Conservation (phyloP, 2,888 invertebrate species). For the Odontomyia ornata region DNA sequence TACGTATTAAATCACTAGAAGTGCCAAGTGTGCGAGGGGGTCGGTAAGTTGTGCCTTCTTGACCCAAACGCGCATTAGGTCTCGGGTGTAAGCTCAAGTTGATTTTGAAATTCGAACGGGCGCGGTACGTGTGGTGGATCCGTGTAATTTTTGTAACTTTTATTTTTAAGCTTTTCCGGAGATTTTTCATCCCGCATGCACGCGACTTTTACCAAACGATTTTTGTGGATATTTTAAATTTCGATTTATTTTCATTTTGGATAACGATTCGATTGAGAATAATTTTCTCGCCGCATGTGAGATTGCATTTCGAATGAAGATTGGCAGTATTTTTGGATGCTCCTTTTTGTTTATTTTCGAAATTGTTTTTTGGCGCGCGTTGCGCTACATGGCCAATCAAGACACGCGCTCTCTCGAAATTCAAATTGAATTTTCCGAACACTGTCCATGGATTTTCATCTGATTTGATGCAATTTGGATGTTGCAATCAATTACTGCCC, state of each 20-base stretch:
- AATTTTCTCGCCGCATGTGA: constrained; percentile 4
- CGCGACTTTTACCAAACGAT: background rate
- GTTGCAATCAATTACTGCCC: background rate
- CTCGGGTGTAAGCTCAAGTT: constrained; percentile 34
- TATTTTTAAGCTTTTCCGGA: background rate
- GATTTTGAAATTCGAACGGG: constrained; percentile 43
- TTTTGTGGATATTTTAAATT: constrained; percentile 11
- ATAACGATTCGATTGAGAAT: background rate
- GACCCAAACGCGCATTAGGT: constrained; percentile 39
- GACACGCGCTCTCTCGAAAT: background rate
- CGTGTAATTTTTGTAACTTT: constrained; percentile 19
- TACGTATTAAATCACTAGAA: background rate
- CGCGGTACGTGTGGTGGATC: constrained; percentile 19
- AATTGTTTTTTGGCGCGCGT: constrained; percentile 11
- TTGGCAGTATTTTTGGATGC: constrained; percentile 3
- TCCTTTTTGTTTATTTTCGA: background rate
- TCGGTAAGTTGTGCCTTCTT: constrained; percentile 2
- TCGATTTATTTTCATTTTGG: background rate
- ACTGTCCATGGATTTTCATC: background rate
- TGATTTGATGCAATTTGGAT: constrained; percentile 17
- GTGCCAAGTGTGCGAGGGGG: background rate
- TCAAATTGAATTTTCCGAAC: constrained; percentile 1
- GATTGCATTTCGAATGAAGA: constrained; percentile 19
- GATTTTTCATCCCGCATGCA: constrained; percentile 2
- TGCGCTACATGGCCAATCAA: background rate